Conservation (phyloP, 2,113 vertebrate species). For the Campylomormyrus numenius region DNA sequence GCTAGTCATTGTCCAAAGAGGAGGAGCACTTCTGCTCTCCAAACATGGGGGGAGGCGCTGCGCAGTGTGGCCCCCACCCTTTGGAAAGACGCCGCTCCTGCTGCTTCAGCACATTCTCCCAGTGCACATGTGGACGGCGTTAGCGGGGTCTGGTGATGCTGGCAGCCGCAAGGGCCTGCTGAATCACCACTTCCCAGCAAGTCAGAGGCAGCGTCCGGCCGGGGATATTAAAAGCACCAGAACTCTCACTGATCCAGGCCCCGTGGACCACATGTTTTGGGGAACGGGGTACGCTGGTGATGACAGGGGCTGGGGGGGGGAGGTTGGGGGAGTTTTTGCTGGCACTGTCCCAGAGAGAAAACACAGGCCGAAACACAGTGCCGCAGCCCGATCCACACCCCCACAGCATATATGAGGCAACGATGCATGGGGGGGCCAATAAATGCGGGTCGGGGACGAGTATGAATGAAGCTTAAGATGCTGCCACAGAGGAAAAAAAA, state of each 20-base stretch:
- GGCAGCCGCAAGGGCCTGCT: background rate
- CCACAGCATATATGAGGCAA: background rate
- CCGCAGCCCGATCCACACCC: background rate
- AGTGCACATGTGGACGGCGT: conserved; percentile 19
- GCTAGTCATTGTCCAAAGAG: background rate
- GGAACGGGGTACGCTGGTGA: background rate
- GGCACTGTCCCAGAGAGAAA: background rate
- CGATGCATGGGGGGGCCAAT: background rate
- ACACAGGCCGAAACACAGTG: background rate
- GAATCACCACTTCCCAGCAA: conserved; percentile 17
- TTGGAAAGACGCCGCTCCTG: background rate
- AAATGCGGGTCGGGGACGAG: background rate
- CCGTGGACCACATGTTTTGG: background rate
- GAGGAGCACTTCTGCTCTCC: background rate
- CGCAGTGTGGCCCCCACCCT: background rate
- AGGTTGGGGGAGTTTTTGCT: background rate
- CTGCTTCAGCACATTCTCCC: conserved; percentile 19
- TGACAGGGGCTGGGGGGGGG: background rate
- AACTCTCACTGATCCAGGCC: background rate
- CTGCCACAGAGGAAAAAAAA: background rate
- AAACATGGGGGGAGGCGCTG: background rate
- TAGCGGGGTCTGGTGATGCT: background rate
- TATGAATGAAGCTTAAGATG: background rate
- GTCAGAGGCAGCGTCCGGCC: conserved; percentile 1
- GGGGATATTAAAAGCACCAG: conserved; percentile 14